These are phyloP conservation scores for Jordanella pulchra DNA, from an alignment of 2,797 vertebrate species.

Conservation along the genomic window DNA sequence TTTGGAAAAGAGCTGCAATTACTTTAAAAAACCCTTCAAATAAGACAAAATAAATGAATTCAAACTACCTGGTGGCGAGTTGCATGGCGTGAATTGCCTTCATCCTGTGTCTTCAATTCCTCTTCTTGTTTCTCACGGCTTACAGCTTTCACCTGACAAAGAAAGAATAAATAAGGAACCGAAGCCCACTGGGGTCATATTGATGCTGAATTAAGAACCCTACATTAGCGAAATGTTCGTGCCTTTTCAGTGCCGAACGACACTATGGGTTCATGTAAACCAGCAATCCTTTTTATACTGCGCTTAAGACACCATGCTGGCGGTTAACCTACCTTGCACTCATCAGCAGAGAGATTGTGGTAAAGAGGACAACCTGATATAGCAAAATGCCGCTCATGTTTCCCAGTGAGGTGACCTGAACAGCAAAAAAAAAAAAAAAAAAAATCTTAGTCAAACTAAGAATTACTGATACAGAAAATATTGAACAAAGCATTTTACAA, in stretches of 20 bases:
- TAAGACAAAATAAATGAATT: background rate
- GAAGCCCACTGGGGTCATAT: background rate
- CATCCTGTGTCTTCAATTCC: conserved; percentile 91
- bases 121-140: conserved; percentile 98
- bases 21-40: background rate
- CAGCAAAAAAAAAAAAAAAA: background rate
- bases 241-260: too few species aligned
- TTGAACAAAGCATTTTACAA: background rate
- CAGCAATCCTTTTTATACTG: background rate
- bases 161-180: background rate
- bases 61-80: conserved; percentile 92
- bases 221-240: too few species aligned
- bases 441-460: background rate
- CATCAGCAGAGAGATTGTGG: conserved; percentile 97
- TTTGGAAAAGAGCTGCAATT: background rate
- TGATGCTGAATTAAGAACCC: background rate
- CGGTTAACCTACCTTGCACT: conserved; percentile 88
- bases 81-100: conserved; percentile 89
- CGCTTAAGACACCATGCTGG: background rate
- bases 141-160: conserved; percentile 90
- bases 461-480: background rate
- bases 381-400: conserved; percentile 97
- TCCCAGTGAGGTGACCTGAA: conserved; percentile 94
- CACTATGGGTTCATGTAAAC: background rate
- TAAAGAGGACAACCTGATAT: conserved; percentile 97